Evolutionary conservation across 2,797 vertebrate genomes (phyloP).

Genomic region (Pelochelys cantorii): DNA sequence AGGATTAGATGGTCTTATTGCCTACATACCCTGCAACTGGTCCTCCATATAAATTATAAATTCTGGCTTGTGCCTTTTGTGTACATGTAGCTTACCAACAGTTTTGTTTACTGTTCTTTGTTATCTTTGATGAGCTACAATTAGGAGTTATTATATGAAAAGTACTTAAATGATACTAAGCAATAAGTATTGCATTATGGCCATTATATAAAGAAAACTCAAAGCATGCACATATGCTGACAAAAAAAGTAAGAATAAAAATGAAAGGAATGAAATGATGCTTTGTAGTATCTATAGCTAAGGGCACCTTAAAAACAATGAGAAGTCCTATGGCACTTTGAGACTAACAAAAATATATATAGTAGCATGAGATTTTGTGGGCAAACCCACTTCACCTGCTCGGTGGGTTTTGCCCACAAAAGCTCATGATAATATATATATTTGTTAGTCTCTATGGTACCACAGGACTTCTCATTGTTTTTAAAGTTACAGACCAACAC

Average conservation of each 20-base stretch:
- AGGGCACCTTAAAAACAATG: rapidly evolving
- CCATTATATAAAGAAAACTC: neutral
- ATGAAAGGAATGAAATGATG: neutral
- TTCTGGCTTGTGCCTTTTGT: neutral
- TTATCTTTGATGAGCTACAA: neutral
- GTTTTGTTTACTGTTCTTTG: neutral
- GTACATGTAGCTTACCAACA: neutral
- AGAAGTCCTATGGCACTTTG: too few relatives aligned
- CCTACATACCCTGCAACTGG: neutral
- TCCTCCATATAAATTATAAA: neutral
- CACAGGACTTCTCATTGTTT: too few relatives aligned
- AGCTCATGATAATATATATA: too few relatives aligned
- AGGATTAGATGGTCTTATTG: neutral
- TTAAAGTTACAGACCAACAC: too few relatives aligned
- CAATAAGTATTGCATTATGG: neutral
- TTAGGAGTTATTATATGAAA: neutral
- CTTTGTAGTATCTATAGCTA: neutral
- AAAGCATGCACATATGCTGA: neutral
- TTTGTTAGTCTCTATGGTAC: too few relatives aligned
- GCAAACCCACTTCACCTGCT: too few relatives aligned
- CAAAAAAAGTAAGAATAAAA: neutral
- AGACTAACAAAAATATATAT: too few relatives aligned
- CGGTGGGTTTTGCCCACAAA: too few relatives aligned
- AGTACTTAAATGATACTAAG: neutral
- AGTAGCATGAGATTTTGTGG: too few relatives aligned